Evolutionary conservation across 2,888 invertebrate genomes (phyloP).

Genomic region (Sceliomorpha sp.): DNA sequence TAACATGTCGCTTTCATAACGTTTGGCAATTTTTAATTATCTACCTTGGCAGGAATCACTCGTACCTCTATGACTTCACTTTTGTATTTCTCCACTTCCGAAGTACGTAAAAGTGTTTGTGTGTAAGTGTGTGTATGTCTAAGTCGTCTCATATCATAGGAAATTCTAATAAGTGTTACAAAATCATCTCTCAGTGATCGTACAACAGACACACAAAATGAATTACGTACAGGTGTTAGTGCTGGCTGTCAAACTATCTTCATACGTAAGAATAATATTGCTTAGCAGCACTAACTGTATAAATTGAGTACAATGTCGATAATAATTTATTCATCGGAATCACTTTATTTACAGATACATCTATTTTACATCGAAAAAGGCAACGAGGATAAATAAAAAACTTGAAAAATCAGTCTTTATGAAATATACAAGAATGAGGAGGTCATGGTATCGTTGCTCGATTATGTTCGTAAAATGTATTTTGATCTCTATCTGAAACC

Average conservation of each 20-base stretch:
- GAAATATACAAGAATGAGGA: slow-evolving; percentile 38
- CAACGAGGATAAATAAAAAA: slow-evolving; percentile 29
- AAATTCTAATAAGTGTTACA: slow-evolving; percentile 32
- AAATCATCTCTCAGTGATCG: slow-evolving; percentile 21
- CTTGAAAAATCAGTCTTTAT: slow-evolving; percentile 53
- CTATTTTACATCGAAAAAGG: slow-evolving; percentile 46
- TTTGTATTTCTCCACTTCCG: slow-evolving; percentile 12
- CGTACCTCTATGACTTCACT: slow-evolving; percentile 35
- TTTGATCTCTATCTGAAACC: slow-evolving; percentile 1
- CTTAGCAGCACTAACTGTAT: slow-evolving; percentile 31
- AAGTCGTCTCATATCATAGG: slow-evolving; percentile 14
- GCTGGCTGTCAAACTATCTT: slow-evolving; percentile 14
- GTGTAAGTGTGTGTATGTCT: slow-evolving; percentile 18
- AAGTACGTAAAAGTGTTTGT: slow-evolving; percentile 19
- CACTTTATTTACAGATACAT: slow-evolving; percentile 41
- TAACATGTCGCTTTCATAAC: slow-evolving; percentile 22
- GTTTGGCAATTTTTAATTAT: slow-evolving; percentile 51
- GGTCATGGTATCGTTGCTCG: slow-evolving; percentile 47
- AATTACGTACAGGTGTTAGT: slow-evolving; percentile 23
- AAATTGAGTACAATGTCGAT: slow-evolving; percentile 23
- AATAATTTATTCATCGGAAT: slow-evolving; percentile 32
- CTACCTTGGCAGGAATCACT: slow-evolving; percentile 57
- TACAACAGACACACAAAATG: slow-evolving; percentile 36
- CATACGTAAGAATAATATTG: slow-evolving; percentile 35
- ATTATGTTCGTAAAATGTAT: slow-evolving; percentile 26